Evolutionary conservation across 2,797 vertebrate species (phyloP).

Genomic region (Amphiprion clarkii): DNA sequence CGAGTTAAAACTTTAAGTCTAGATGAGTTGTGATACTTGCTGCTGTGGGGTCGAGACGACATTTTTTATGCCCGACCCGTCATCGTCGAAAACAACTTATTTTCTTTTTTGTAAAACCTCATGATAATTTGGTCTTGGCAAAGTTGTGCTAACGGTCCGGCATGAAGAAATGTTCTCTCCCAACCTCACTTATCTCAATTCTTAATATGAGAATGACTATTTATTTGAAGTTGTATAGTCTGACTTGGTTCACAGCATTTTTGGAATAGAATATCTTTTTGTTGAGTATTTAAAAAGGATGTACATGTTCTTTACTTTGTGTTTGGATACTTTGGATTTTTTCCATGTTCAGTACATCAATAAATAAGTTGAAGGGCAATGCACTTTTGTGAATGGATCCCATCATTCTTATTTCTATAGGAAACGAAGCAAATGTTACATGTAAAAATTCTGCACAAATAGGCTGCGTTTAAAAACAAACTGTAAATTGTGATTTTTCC

Average conservation of each 20-base stretch:
- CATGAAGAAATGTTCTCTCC: constrained; percentile 61
- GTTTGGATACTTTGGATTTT: constrained; percentile 98
- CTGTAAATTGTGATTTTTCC: too few relatives aligned
- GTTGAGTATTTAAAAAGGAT: constrained; percentile 87
- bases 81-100: constrained; percentile 20
- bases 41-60: constrained; percentile 88
- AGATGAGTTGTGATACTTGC: constrained; percentile 94
- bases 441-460: too few relatives aligned
- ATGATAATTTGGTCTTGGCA: constrained; percentile 47
- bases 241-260: constrained; percentile 82
- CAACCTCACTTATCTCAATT: constrained; percentile 77
- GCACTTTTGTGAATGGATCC: constrained; percentile 64
- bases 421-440: neutral
- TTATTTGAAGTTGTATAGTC: constrained; percentile 88
- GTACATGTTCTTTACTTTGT: constrained; percentile 97
- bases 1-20: constrained; percentile 89
- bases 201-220: constrained; percentile 83
- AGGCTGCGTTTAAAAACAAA: too few relatives aligned
- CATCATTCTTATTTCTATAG: constrained; percentile 31
- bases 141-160: constrained; percentile 76
- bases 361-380: constrained; percentile 99
- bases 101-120: constrained; percentile 3
- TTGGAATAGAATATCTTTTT: constrained; percentile 84
- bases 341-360: constrained; percentile 99
- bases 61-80: constrained; percentile 75